A percentile compares a stretch with the other conserved stretches of the same genome.
Conservation (phyloP, 2,888 invertebrate genomes). For the Amphipyra tragopoginis region DNA sequence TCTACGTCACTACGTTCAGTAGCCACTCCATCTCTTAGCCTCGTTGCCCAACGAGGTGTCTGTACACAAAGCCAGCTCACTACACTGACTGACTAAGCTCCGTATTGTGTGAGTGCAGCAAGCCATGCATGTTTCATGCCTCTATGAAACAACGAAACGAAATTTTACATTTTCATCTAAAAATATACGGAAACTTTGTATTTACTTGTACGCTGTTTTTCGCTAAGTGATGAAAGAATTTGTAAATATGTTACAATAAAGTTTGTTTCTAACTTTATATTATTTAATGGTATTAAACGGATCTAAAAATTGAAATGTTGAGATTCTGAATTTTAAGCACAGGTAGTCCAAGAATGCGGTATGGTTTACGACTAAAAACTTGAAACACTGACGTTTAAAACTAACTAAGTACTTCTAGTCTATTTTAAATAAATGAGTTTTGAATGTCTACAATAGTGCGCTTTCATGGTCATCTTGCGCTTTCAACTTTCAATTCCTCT, state of each 20-base stretch:
- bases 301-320: too few relatives aligned
- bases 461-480: too few relatives aligned
- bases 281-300: too few relatives aligned
- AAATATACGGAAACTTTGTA: constrained; percentile 1
- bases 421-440: too few relatives aligned
- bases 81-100: constrained; percentile 11
- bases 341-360: too few relatives aligned
- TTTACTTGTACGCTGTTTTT: not conserved
- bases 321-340: too few relatives aligned
- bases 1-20: not conserved
- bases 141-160: constrained; percentile 7
- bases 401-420: too few relatives aligned
- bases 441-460: too few relatives aligned
- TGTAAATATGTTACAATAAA: not conserved
- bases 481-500: too few relatives aligned
- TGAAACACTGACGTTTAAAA: too few relatives aligned
- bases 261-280: too few relatives aligned
- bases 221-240: not conserved
- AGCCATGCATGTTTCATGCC: constrained; percentile 25
- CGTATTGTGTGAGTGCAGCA: constrained; percentile 29
- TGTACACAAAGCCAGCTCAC: constrained; percentile 22
- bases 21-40: not conserved
- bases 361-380: too few relatives aligned
- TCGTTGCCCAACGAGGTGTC: constrained; percentile 19
- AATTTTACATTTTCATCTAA: not conserved